phyloP scores from a whole-genome alignment of 2,888 invertebrate genomes.

The Lysandra coridon region DNA sequence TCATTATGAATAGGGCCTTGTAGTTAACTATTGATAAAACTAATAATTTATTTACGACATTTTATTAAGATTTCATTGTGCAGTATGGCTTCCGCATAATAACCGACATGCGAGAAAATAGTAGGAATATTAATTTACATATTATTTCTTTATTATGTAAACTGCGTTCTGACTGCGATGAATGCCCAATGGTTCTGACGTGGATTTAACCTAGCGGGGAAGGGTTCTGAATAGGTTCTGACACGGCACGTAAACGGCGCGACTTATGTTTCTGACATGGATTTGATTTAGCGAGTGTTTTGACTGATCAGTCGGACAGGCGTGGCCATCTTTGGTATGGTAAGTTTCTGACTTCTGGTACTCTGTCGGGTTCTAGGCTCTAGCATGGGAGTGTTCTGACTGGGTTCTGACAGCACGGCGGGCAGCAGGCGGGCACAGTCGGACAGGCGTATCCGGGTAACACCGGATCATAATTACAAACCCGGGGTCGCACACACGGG shows the following conservation, averaged over 20 bases:
- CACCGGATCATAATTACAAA: slow-evolving; percentile 63
- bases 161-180: too few relatives aligned
- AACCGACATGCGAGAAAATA: slow-evolving; percentile 13
- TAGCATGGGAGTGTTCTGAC: slow-evolving; percentile 59
- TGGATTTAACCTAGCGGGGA: too few relatives aligned
- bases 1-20: slow-evolving; percentile 41
- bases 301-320: neutral
- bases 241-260: neutral
- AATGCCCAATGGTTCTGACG: too few relatives aligned
- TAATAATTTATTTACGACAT: slow-evolving; percentile 34
- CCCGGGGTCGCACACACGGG: slow-evolving; percentile 68
- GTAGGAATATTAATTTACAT: neutral
- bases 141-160: too few relatives aligned
- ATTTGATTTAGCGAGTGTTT: too few relatives aligned
- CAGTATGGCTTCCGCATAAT: slow-evolving; percentile 9
- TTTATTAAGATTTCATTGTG: slow-evolving; percentile 28
- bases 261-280: too few relatives aligned
- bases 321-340: neutral
- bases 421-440: slow-evolving; percentile 65
- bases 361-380: slow-evolving; percentile 36
- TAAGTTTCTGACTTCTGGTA: neutral
- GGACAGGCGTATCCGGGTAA: slow-evolving; percentile 72
- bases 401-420: slow-evolving; percentile 71
- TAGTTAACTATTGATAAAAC: slow-evolving; percentile 37
- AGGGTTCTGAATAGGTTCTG: neutral